Percentiles rank a stretch among this genome's conserved stretches.
Evolutionary conservation across 2,797 vertebrate species (phyloP).

Genomic region (Oreortyx pictus): DNA sequence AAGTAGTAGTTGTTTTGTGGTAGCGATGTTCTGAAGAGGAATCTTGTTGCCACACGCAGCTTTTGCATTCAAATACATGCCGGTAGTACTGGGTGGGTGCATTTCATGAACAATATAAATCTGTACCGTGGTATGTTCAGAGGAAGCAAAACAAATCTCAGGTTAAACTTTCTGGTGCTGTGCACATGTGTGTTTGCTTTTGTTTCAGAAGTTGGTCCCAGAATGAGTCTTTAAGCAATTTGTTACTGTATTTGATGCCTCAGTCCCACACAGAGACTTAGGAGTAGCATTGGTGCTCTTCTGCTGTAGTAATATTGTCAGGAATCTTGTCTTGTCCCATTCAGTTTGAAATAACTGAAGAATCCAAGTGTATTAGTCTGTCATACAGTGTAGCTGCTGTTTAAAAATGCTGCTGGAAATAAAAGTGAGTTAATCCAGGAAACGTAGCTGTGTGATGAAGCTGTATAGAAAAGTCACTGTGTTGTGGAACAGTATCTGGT

Average conservation of each 20-base stretch:
- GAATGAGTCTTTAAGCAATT: neutral
- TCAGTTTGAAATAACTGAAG: no score
- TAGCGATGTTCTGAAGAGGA: neutral
- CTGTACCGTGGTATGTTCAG: neutral
- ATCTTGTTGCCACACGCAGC: neutral
- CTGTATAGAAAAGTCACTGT: conserved; percentile 19
- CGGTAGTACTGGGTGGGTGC: neutral
- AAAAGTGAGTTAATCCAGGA: conserved; percentile 16
- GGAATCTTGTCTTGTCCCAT: neutral
- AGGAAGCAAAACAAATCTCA: neutral
- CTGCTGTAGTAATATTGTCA: neutral
- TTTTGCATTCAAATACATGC: neutral
- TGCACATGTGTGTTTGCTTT: neutral
- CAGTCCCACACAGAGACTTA: neutral
- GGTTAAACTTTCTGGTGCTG: neutral
- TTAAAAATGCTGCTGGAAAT: conserved; percentile 4
- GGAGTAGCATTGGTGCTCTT: neutral
- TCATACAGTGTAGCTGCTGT: conserved; percentile 2
- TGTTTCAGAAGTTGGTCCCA: neutral
- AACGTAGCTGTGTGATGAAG: neutral
- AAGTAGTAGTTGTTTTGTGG: neutral
- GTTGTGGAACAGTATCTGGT: conserved; percentile 53
- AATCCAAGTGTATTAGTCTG: neutral
- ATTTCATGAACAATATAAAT: neutral
- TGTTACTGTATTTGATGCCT: neutral